Evolutionary conservation across 2,113 vertebrate species (phyloP).

Genomic region (Asarcornis scutulata): DNA sequence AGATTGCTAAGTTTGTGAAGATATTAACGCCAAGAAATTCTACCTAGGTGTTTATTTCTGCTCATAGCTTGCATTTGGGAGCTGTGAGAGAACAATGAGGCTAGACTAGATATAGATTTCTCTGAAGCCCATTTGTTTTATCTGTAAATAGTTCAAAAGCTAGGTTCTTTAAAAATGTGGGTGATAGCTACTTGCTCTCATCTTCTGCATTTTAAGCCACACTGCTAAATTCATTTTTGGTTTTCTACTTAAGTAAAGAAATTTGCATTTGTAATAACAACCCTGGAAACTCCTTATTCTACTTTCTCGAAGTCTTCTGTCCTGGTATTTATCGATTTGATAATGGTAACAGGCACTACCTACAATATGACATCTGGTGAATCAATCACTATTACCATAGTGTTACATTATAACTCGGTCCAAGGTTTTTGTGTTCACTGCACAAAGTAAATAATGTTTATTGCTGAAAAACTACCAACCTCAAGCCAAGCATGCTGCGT

Average conservation of each 20-base stretch:
- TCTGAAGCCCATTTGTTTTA: not conserved
- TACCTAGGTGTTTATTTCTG: not conserved
- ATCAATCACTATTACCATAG: not conserved
- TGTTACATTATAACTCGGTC: not conserved
- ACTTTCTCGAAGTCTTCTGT: not conserved
- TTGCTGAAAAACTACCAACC: not conserved
- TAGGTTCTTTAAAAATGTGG: not conserved
- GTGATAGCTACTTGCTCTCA: not conserved
- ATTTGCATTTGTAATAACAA: not conserved
- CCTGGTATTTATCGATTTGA: not conserved
- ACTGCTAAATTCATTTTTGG: not conserved
- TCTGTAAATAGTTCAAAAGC: not conserved
- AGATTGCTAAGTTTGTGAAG: not conserved
- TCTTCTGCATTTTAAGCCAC: not conserved
- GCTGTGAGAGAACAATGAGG: not conserved
- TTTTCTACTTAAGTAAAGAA: not conserved
- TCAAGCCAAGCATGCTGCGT: slow-evolving; percentile 2
- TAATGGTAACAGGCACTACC: not conserved
- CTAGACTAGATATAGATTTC: not conserved
- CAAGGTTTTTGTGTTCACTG: slow-evolving; percentile 28
- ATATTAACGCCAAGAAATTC: not conserved
- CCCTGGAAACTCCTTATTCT: not conserved
- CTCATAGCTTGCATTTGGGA: not conserved
- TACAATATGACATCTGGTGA: not conserved
- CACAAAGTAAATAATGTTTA: slow-evolving; percentile 29